These are phyloP conservation scores for Pachyrhynchus sulphureomaculatus DNA, from an alignment of 1,140 invertebrate genomes.

Conservation along the genomic window DNA sequence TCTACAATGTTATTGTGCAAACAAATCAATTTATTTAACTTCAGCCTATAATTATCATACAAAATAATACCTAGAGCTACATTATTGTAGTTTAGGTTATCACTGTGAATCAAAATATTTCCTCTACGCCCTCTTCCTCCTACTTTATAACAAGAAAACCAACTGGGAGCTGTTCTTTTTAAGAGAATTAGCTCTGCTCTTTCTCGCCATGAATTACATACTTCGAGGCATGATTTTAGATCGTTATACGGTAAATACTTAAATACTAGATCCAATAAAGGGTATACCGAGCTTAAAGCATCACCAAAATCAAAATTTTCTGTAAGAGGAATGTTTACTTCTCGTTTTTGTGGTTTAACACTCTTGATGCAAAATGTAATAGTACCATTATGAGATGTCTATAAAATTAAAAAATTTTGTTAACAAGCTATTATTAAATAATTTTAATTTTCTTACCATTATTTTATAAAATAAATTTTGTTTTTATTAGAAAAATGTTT, in stretches of 20 bases:
- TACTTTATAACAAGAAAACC: slow-evolving; percentile 38
- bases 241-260: slow-evolving; percentile 35
- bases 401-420: too few species aligned
- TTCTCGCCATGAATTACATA: slow-evolving; percentile 34
- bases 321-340: background rate
- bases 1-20: slow-evolving; percentile 30
- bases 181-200: slow-evolving; percentile 25
- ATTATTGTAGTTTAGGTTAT: slow-evolving; percentile 36
- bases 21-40: slow-evolving; percentile 36
- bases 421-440: too few species aligned
- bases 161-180: slow-evolving; percentile 33
- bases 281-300: slow-evolving; percentile 36
- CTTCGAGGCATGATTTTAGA: slow-evolving; percentile 29
- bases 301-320: slow-evolving; percentile 36
- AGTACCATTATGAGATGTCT: slow-evolving; percentile 1
- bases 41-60: slow-evolving; percentile 32
- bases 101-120: slow-evolving; percentile 29
- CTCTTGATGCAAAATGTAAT: slow-evolving; percentile 36
- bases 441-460: too few species aligned
- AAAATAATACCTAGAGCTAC: slow-evolving; percentile 35
- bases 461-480: too few species aligned
- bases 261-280: slow-evolving; percentile 38
- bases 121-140: slow-evolving; percentile 4
- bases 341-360: slow-evolving; percentile 7
- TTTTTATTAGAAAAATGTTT: too few species aligned